Conservation (phyloP, 2,888 invertebrate species). For the Acanthopleura granulata region DNA sequence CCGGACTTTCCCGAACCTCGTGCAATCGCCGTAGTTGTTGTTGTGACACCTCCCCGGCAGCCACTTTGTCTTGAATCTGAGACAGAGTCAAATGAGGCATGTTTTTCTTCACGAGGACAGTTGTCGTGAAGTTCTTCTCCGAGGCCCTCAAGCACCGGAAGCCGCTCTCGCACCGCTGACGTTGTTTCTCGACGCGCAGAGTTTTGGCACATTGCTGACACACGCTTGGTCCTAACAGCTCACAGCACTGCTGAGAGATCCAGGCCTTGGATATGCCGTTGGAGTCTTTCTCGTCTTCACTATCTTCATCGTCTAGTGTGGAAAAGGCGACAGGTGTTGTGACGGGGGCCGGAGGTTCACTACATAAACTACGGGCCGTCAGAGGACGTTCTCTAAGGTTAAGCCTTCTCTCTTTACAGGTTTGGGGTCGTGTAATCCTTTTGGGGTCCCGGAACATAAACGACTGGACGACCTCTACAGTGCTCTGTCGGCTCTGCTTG, state of each 20-base stretch:
- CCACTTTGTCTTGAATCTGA: constrained; percentile 54
- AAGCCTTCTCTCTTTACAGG: background rate
- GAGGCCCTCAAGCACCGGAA: constrained; percentile 49
- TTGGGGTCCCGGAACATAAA: constrained; percentile 11
- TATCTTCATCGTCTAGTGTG: background rate
- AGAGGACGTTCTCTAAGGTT: background rate
- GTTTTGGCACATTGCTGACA: constrained; percentile 55
- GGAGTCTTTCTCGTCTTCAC: background rate
- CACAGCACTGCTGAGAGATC: constrained; percentile 39
- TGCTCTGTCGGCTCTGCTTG: constrained; percentile 22
- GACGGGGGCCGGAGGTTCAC: constrained; percentile 13
- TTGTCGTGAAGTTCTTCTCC: constrained; percentile 51
- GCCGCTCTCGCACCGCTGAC: constrained; percentile 38
- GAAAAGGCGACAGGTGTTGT: constrained; percentile 11
- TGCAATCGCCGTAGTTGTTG: constrained; percentile 8
- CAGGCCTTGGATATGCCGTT: background rate
- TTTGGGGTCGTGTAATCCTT: background rate
- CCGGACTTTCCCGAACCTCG: constrained; percentile 15
- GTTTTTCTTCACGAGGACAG: constrained; percentile 46
- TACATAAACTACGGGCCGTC: constrained; percentile 1
- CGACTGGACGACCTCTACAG: constrained; percentile 24
- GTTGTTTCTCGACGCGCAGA: constrained; percentile 38
- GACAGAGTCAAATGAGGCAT: constrained; percentile 46
- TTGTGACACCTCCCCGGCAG: constrained; percentile 48
- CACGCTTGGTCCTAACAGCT: constrained; percentile 51